Conservation (phyloP, 2,888 invertebrate genomes). For the Epirrhoe tristata region DNA sequence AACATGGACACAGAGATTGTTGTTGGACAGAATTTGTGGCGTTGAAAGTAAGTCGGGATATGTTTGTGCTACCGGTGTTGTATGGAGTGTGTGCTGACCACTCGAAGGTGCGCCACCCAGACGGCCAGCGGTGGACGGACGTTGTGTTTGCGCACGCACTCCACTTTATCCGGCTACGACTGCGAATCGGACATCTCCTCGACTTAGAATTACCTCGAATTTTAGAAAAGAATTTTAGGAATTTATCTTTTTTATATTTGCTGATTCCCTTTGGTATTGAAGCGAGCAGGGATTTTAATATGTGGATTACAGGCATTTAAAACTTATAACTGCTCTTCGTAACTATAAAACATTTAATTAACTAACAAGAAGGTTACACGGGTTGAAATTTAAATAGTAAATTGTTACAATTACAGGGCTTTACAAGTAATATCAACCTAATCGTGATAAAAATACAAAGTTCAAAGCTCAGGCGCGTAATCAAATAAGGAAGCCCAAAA, state of each 20-base stretch:
- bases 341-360: not conserved
- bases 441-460: conserved; percentile 32
- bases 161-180: conserved; percentile 53
- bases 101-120: conserved; percentile 78
- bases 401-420: conserved; percentile 10
- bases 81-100: conserved; percentile 74
- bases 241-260: conserved; percentile 22
- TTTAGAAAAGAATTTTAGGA: conserved; percentile 13
- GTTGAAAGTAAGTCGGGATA: conserved; percentile 70
- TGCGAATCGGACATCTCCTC: conserved; percentile 53
- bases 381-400: not conserved
- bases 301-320: not conserved
- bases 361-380: not conserved
- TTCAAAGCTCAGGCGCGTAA: conserved; percentile 39
- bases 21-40: conserved; percentile 66
- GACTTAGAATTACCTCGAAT: conserved; percentile 8
- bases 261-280: not conserved
- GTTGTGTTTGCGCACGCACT: conserved; percentile 54
- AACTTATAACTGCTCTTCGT: not conserved
- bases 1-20: conserved; percentile 46
- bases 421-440: conserved; percentile 17
- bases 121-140: conserved; percentile 36
- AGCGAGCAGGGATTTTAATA: not conserved
- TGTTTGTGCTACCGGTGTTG: conserved; percentile 83
- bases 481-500: conserved; percentile 52